Percentiles rank a stretch among this genome's conserved stretches.
phyloP scores from a whole-genome alignment of 2,888 invertebrate species.

The Zhuqinia jingwanae region DNA sequence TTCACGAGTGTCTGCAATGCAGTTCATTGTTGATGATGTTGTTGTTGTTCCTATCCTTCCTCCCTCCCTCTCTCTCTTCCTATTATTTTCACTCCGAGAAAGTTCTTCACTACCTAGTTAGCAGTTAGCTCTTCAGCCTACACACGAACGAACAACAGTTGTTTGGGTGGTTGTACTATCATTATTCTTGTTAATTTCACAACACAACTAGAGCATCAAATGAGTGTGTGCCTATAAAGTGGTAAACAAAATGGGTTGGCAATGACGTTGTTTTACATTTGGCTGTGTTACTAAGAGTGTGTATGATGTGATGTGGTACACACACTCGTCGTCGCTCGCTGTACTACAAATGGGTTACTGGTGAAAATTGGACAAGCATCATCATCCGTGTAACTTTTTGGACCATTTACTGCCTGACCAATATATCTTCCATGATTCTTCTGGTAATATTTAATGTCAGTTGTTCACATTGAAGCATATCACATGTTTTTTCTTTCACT shows the following conservation, averaged over 20 bases:
- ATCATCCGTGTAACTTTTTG: constrained; percentile 30
- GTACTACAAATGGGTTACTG: background rate
- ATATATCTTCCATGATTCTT: constrained; percentile 26
- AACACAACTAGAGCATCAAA: background rate
- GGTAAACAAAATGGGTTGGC: constrained; percentile 27
- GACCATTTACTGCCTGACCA: constrained; percentile 46
- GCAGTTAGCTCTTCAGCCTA: constrained; percentile 1
- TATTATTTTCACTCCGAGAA: constrained; percentile 4
- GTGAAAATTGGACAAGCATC: constrained; percentile 47
- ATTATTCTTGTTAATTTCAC: no score
- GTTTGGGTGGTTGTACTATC: background rate
- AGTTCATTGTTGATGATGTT: constrained; percentile 32
- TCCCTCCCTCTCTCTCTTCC: background rate
- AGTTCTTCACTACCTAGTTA: background rate
- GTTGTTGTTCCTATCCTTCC: background rate
- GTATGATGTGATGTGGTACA: no score
- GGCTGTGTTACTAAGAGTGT: background rate
- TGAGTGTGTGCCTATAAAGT: constrained; percentile 20
- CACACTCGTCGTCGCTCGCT: background rate
- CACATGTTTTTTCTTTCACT: background rate
- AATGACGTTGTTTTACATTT: background rate
- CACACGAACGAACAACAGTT: constrained; percentile 2
- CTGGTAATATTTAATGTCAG: constrained; percentile 28
- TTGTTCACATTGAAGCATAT: background rate
- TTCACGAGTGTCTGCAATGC: constrained; percentile 9